Evolutionary conservation across 2,113 vertebrate species (phyloP).

Genomic region (Cygnus buccinator): DNA sequence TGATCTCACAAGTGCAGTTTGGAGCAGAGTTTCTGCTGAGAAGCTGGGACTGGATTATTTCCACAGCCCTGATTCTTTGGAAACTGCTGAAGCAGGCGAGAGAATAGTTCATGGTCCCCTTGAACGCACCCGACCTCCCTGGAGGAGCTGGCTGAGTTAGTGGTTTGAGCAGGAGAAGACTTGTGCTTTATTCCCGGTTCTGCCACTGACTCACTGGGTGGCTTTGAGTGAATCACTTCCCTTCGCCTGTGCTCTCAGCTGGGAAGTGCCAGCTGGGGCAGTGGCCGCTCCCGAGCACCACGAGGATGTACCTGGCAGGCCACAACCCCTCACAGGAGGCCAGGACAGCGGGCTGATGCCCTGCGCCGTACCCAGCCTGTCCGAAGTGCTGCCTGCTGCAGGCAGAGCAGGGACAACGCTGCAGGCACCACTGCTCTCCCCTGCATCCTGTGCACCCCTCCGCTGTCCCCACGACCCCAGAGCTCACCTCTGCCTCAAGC

Average conservation of each 20-base stretch:
- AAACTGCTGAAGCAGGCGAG: constrained; percentile 10
- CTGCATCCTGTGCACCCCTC: background rate
- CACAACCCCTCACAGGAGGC: background rate
- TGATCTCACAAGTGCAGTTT: background rate
- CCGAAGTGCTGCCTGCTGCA: background rate
- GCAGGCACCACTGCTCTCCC: background rate
- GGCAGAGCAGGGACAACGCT: background rate
- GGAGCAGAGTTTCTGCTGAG: background rate
- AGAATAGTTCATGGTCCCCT: background rate
- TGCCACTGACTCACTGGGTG: constrained; percentile 4
- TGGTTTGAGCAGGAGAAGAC: constrained; percentile 10
- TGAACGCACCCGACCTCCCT: background rate
- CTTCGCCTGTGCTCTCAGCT: background rate
- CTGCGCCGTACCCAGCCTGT: background rate
- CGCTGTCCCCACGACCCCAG: background rate
- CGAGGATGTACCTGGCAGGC: background rate
- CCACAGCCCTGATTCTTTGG: background rate
- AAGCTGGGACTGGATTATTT: background rate
- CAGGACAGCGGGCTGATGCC: background rate
- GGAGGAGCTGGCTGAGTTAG: background rate
- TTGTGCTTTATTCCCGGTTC: constrained; percentile 34
- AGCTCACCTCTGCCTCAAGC: background rate
- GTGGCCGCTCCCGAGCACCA: background rate
- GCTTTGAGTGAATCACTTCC: constrained; percentile 26
- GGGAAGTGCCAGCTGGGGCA: background rate